Conservation (phyloP, 2,888 invertebrate genomes). For the Zygothrica quintamaculata region DNA sequence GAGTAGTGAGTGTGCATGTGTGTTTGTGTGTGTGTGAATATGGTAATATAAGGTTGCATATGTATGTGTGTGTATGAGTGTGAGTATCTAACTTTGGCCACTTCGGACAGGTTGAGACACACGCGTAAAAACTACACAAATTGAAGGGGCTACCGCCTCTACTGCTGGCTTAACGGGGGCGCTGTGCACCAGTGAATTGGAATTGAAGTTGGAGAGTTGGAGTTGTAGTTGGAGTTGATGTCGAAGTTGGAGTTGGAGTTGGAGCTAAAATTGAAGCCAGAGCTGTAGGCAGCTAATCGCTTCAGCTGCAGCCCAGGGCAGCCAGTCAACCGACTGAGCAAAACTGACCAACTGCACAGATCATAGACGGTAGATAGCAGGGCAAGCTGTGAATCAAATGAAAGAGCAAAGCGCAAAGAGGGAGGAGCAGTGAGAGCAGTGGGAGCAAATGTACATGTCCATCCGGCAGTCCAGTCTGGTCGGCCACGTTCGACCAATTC, state of each 20-base stretch:
- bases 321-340: constrained; percentile 35
- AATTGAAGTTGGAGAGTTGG: background rate
- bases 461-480: constrained; percentile 39
- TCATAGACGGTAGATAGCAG: constrained; percentile 82
- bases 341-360: constrained; percentile 78
- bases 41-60: constrained; percentile 52
- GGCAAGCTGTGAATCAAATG: constrained; percentile 43
- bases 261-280: constrained; percentile 22
- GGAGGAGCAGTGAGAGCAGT: constrained; percentile 6
- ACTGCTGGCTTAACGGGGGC: constrained; percentile 49
- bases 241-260: constrained; percentile 15
- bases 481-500: constrained; percentile 80
- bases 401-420: background rate
- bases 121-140: constrained; percentile 80
- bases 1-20: constrained; percentile 40
- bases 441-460: constrained; percentile 64
- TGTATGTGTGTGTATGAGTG: constrained; percentile 35
- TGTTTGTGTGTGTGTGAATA: constrained; percentile 40
- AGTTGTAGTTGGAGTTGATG: background rate
- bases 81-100: constrained; percentile 69
- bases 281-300: constrained; percentile 71
- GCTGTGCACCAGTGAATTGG: constrained; percentile 32
- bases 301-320: constrained; percentile 65
- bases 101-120: constrained; percentile 77
- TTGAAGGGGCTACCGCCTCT: constrained; percentile 54